Evolutionary conservation across 2,113 vertebrate species (phyloP), one percentile per base, ranked within the genome.

Genomic region (Semnopithecus entellus): DNA sequence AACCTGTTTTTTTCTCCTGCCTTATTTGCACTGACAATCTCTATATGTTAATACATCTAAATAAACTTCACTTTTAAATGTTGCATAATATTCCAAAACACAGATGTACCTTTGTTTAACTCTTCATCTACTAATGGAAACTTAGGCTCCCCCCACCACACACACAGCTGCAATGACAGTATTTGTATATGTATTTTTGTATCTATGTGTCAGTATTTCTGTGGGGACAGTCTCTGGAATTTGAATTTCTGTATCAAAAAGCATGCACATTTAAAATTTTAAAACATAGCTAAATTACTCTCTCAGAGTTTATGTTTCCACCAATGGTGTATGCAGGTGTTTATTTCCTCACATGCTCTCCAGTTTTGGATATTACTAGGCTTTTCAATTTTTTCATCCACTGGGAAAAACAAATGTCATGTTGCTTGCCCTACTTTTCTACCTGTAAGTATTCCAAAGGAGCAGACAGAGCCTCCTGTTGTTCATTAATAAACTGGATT

Each of bases 361-460:
- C 22, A 88, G 80, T 55, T 88, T 87, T 90, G 66, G 55, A 79
- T 94, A 75, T 91, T 97, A 64, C 45, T 73, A 95, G 45, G 64
- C 22, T 90, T 96, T 96, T 76, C 35, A n/a, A 64, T 43, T 57
- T 86, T 91, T 94, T 96, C 40, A 78, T 86, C 18, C 32, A 81
- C 38, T 70, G 50, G 68, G 43, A 66, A 96, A 93, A 97, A 91
- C 66, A 94, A 80, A 95, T 91, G 93, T 91, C 75, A 91, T 96
- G 75, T 88, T 91, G 30, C 61, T 90, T 95, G 82, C 18, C 82
- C 82, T 96, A 38, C 80, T 98, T 96, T 95, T 91, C 91, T 94
- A 81, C 75, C 96, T 96, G 70, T 91, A 96, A 96, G 70, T 83
- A 52, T 91, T 96, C 88, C 89, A 97, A 70, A 90, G 66, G 75